Conservation (phyloP, 2,113 vertebrate genomes). For the Bos indicus region DNA sequence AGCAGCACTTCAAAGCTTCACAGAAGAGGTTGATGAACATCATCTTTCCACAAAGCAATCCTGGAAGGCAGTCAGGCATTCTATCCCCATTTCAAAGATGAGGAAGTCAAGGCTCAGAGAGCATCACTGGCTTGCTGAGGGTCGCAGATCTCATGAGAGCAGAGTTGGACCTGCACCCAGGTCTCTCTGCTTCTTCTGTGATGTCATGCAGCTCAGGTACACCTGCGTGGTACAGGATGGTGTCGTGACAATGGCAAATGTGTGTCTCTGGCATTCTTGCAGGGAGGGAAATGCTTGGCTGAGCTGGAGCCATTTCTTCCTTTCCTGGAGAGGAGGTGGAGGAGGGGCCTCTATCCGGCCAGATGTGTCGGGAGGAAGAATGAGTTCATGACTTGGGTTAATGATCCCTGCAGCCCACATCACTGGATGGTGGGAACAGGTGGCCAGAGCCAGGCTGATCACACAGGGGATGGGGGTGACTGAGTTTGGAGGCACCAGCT, state of each 20-base stretch:
- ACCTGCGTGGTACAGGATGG: rapidly evolving
- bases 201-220: background rate
- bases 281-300: background rate
- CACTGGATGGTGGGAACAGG: constrained; percentile 77
- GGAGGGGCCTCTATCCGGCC: background rate
- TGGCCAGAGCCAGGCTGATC: constrained; percentile 56
- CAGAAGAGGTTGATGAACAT: background rate
- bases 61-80: background rate
- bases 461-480: background rate
- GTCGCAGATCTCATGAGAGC: background rate
- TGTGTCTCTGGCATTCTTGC: background rate
- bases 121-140: background rate
- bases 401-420: constrained; percentile 79
- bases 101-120: background rate
- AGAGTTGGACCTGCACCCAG: background rate
- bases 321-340: background rate
- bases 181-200: background rate
- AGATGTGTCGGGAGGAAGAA: constrained; percentile 60
- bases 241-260: background rate
- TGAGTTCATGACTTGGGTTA: constrained; percentile 78
- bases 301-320: background rate
- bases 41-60: background rate
- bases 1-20: background rate
- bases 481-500: background rate
- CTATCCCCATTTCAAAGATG: background rate